phyloP scores from a whole-genome alignment of 64 coral and sea anemone genomes.

The Platygyra sinensis region DNA sequence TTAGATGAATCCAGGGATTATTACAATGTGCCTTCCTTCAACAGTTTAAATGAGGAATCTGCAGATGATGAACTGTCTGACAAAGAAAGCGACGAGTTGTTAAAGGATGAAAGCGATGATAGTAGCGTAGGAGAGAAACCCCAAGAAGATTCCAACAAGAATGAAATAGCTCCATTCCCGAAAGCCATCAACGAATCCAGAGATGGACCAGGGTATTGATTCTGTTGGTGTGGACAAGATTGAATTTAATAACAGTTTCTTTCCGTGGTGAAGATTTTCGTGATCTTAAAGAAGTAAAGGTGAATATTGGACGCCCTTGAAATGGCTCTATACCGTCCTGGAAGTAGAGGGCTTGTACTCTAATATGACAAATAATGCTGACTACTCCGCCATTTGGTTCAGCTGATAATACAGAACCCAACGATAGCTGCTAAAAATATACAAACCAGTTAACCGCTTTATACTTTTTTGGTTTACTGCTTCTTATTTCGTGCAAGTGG shows the following conservation, averaged over 20 bases:
- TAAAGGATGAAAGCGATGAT: not conserved
- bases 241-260: not conserved
- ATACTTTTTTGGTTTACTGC: too few relatives aligned
- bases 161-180: not conserved
- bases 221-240: not conserved
- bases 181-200: not conserved
- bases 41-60: constrained; percentile 68
- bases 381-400: too few relatives aligned
- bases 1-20: too few relatives aligned
- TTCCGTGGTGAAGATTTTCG: not conserved
- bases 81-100: not conserved
- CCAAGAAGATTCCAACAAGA: not conserved
- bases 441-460: too few relatives aligned
- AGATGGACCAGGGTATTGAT: not conserved
- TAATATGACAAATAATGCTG: not conserved
- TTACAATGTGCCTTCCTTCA: constrained; percentile 90
- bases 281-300: constrained; percentile 8
- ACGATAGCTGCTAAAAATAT: too few relatives aligned
- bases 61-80: constrained; percentile 8
- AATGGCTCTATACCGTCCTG: constrained; percentile 36
- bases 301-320: constrained; percentile 60
- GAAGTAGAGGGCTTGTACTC: constrained; percentile 17
- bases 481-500: too few relatives aligned
- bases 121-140: not conserved
- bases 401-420: too few relatives aligned